Percentiles rank a stretch among this genome's conserved stretches.
Evolutionary conservation across 2,888 invertebrate genomes (phyloP).

Genomic region (Napeogenes inachia): DNA sequence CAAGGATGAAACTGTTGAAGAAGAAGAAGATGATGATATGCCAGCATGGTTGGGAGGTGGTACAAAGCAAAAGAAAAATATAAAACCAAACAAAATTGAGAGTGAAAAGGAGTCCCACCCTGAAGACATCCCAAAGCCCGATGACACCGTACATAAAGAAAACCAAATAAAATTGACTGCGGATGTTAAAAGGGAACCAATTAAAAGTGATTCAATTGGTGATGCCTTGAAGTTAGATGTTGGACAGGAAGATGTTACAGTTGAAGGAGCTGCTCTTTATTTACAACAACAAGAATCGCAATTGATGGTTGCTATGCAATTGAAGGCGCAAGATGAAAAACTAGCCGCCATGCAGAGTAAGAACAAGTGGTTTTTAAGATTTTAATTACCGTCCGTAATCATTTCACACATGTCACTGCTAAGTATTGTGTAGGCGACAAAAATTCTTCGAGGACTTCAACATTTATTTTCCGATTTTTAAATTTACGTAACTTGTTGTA

Average conservation of each 20-base stretch:
- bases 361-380: constrained; percentile 36
- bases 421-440: too few species aligned
- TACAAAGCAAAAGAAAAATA: constrained; percentile 50
- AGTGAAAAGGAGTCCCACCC: constrained; percentile 24
- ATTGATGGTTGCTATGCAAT: constrained; percentile 77
- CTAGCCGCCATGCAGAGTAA: constrained; percentile 73
- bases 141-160: constrained; percentile 26
- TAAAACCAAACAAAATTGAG: constrained; percentile 34
- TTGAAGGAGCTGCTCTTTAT: constrained; percentile 74
- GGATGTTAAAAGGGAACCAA: constrained; percentile 26
- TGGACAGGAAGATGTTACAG: constrained; percentile 62
- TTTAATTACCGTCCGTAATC: neutral
- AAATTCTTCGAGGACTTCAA: too few species aligned
- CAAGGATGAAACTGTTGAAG: constrained; percentile 46
- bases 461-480: too few species aligned
- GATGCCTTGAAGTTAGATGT: constrained; percentile 38
- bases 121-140: constrained; percentile 20
- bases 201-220: constrained; percentile 26
- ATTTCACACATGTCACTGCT: neutral
- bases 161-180: constrained; percentile 25
- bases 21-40: constrained; percentile 51
- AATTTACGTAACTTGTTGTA: neutral
- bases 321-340: constrained; percentile 80
- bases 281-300: constrained; percentile 81
- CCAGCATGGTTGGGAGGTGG: constrained; percentile 62